Evolutionary conservation across 2,888 invertebrate genomes (phyloP).

Genomic region (Caenorhabditis doughertyi): DNA sequence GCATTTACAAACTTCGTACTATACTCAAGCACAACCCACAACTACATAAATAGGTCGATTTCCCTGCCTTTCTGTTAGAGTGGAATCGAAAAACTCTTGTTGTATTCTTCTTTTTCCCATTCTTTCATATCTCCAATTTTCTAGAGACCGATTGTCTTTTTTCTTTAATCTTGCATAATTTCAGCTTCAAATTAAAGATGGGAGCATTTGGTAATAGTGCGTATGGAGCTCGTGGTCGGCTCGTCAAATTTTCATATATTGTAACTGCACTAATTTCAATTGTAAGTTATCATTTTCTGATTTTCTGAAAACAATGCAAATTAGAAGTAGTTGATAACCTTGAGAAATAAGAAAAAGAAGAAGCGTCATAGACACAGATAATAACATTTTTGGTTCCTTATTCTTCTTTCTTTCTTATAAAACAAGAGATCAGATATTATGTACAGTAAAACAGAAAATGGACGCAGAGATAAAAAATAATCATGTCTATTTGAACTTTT

Average conservation of each 20-base stretch:
- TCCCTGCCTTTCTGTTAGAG: too few relatives aligned
- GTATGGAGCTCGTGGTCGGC: slow-evolving; percentile 56
- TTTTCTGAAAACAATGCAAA: slow-evolving; percentile 35
- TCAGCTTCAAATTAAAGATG: slow-evolving; percentile 16
- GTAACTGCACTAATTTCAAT: slow-evolving; percentile 58
- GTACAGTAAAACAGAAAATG: neutral
- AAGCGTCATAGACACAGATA: neutral
- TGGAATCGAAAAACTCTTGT: too few relatives aligned
- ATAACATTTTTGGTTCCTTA: slow-evolving; percentile 26
- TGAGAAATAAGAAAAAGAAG: slow-evolving; percentile 9
- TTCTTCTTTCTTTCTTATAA: slow-evolving; percentile 11
- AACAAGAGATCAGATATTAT: slow-evolving; percentile 26
- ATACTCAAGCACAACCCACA: too few relatives aligned
- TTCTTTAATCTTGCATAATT: too few relatives aligned
- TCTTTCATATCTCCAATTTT: neutral
- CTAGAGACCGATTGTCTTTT: too few relatives aligned
- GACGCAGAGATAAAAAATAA: slow-evolving; percentile 1
- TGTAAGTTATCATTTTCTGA: slow-evolving; percentile 56
- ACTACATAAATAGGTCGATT: too few relatives aligned
- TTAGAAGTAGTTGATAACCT: slow-evolving; percentile 28
- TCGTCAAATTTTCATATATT: slow-evolving; percentile 48
- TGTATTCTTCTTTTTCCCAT: neutral
- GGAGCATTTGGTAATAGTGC: slow-evolving; percentile 61
- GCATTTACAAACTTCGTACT: too few relatives aligned
- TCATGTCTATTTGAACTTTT: slow-evolving; percentile 30